A percentile compares a stretch with the other conserved stretches of the same genome.
Conservation (phyloP, 1,140 invertebrate species). For the Heliothis subflexa region DNA sequence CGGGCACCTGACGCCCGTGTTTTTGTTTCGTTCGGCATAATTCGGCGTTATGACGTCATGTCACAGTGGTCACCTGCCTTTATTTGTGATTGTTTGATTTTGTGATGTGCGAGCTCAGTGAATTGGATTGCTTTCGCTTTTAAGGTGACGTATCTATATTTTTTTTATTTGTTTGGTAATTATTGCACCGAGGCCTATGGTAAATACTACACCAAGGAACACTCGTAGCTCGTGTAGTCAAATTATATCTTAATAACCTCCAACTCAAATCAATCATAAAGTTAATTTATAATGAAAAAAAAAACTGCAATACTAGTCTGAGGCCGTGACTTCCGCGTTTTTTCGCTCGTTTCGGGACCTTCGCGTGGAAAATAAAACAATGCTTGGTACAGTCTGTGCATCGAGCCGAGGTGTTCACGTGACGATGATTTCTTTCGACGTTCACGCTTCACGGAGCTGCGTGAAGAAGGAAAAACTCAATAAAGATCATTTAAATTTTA, state of each 20-base stretch:
- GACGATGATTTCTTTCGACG: conserved; percentile 49
- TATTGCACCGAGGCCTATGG: not conserved
- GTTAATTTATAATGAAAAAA: not conserved
- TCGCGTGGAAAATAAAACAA: conserved; percentile 52
- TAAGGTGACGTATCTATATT: not conserved
- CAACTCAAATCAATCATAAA: not conserved
- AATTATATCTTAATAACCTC: not conserved
- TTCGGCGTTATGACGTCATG: conserved; percentile 54
- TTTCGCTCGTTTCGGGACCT: conserved; percentile 45
- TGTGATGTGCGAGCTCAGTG: not conserved
- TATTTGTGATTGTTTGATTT: conserved; percentile 19
- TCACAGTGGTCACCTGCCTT: conserved; percentile 36
- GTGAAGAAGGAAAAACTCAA: conserved; percentile 34
- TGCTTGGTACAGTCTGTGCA: conserved; percentile 54
- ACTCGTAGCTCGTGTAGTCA: not conserved
- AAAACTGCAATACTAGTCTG: not conserved
- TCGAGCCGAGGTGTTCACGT: conserved; percentile 32
- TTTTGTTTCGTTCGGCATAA: conserved; percentile 56
- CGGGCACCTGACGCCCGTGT: conserved; percentile 63
- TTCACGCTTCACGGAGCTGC: conserved; percentile 47
- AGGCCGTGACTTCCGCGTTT: conserved; percentile 69
- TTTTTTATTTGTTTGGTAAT: not conserved
- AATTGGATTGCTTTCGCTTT: conserved; percentile 17
- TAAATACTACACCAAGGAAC: too few relatives aligned
- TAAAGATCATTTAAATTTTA: conserved; percentile 41